Evolutionary conservation across 2,797 vertebrate species (phyloP), one percentile per base, ranked within the genome.

Genomic region (Falco biarmicus): DNA sequence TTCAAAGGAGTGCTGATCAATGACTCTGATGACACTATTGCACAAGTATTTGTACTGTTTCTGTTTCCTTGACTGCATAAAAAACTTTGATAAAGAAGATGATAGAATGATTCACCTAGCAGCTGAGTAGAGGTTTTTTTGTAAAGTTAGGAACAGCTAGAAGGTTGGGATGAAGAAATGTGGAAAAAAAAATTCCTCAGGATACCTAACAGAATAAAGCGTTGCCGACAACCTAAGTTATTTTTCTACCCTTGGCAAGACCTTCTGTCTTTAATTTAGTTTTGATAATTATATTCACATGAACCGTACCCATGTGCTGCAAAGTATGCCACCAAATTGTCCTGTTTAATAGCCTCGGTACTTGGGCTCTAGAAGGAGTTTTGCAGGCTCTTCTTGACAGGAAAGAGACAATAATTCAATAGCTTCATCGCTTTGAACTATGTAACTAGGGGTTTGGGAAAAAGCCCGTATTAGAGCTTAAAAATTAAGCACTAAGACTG

Each of bases 201-300:
- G 34, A 89, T 65, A 63, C 10, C 11, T 25, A 59, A 51, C 8
- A 83, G 71, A 90, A 80, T 50, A 6, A 76, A 76, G 16, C 21
- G 37, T 53, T 86, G 21, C 50, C 50, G 87, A 82, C 59, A 76
- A 34, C 13, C 28, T 34, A 69, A 64, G 15, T 39, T 87, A 87
- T 37, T 54, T 61, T 86, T 75, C 47, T 59, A 70, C 28, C 28
- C 32, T n/a, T 54, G 32, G 31, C 34, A 95, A 89, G 69, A 78
- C 50, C 13, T 78, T 90, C 76, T 77, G 19, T 71, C 68, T 92
- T 84, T 79, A 90, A 78, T 71, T 69, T 63, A 57, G 37, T 73
- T 97, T 94, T 78, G 57, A 61, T 89, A 81, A 89, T 63, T 85
- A 37, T 19, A 74, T 91, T 82, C 80, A 43, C 39, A 29, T 12